A percentile compares a stretch with the other conserved stretches of the same genome.
Evolutionary conservation across 1,140 invertebrate genomes (phyloP).

Genomic region (Solenopsis fugax): DNA sequence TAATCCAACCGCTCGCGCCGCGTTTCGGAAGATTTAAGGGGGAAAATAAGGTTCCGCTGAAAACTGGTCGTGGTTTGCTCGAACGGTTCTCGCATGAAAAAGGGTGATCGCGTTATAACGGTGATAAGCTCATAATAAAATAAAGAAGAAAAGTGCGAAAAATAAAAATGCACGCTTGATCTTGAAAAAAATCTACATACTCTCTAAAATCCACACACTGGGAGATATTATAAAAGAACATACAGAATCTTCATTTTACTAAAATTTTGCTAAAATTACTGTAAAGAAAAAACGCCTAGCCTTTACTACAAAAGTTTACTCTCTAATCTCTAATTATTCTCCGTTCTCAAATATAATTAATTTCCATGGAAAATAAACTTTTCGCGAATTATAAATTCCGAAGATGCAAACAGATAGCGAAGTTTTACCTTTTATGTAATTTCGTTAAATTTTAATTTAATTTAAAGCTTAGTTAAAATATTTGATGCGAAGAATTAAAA

Average conservation of each 20-base stretch:
- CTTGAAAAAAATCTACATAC: too few species aligned
- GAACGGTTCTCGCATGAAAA: conserved; percentile 8
- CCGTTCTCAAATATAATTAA: neutral
- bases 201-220: neutral
- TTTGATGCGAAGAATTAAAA: neutral
- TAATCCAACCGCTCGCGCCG: conserved; percentile 39
- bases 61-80: conserved; percentile 32
- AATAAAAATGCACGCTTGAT: neutral
- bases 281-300: neutral
- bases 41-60: conserved; percentile 36
- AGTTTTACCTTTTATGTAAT: neutral
- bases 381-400: neutral
- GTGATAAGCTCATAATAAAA: neutral
- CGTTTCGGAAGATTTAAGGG: conserved; percentile 37
- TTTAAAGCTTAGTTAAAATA: conserved; percentile 13
- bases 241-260: conserved; percentile 5
- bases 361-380: neutral
- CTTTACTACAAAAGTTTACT: neutral
- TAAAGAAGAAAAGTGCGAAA: neutral
- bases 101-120: conserved; percentile 9
- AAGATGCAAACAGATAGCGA: neutral
- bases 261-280: conserved; percentile 11
- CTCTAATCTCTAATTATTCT: conserved; percentile 3
- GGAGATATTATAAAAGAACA: neutral
- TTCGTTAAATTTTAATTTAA: neutral